Evolutionary conservation across 2,797 vertebrate species (phyloP), one percentile per base, ranked within the genome.

Genomic region (Poliocrania exsul): DNA sequence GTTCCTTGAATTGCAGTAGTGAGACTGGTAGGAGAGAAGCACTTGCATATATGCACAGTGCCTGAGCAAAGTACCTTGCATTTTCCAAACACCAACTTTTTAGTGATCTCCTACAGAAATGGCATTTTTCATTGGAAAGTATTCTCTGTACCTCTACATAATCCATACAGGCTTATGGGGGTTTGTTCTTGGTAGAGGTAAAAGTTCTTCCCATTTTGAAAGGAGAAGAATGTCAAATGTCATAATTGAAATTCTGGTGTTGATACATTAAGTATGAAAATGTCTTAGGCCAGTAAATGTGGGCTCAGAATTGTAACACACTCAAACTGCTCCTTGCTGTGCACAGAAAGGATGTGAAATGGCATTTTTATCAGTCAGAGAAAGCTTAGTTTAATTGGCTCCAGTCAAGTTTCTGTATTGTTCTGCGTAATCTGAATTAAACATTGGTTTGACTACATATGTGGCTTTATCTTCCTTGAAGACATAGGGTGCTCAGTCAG

Each of bases 371-470:
- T 93, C 95, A 93, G 86, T 60, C 86, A 85, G 92, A 87, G 94
- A 94, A 95, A 95, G 95, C 86, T 91, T 77, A 15, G 51, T 90
- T 96, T 97, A 96, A 97, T 96, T 96, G 93, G 93, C 91, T 93
- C 51, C 80, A 96, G 89, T 90, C 88, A 86, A 95, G 77, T 90
- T 91, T 62, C 89, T 77, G 87, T 91, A 88, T 94, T 96, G 92
- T 96, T 96, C 75, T 94, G 50, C 0, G 5, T 96, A 96, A 94
- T 92, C 93, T 96, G 95, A 97, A 97, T 97, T 96, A 97, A 97
- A 97, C 95, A 96, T 96, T 96, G 95, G 95, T 81, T 92, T 96
- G 85, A 94, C 93, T 94, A 60, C 79, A 24, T 79, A 46, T 49
- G 89, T 96, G 93, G 91, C 85, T 96, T 97, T 94, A 94, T 96